Percentiles rank a stretch among this genome's conserved stretches.
Evolutionary conservation across 1,140 invertebrate species (phyloP).

Genomic region (Dolichoris vasculosae): DNA sequence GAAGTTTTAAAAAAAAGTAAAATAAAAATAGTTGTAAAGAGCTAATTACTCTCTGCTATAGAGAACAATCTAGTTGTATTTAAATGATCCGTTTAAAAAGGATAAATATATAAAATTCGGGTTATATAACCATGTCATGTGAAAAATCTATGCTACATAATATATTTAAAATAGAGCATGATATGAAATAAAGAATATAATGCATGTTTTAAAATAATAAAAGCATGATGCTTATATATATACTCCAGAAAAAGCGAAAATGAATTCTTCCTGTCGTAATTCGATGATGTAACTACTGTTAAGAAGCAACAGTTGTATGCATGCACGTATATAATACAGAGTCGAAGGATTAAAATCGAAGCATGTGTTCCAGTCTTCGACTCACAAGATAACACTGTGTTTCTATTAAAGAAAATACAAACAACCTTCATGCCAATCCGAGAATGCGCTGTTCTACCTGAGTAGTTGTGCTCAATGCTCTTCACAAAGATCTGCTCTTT

Average conservation of each 20-base stretch:
- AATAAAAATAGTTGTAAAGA: too few relatives aligned
- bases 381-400: too few relatives aligned
- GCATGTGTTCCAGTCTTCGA: too few relatives aligned
- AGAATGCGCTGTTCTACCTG: too few relatives aligned
- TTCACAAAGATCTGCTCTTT: constrained; percentile 15
- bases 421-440: constrained; percentile 55
- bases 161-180: too few relatives aligned
- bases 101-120: too few relatives aligned
- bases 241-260: constrained; percentile 11
- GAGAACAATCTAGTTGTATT: too few relatives aligned
- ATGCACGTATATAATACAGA: constrained; percentile 43
- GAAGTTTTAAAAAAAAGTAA: too few relatives aligned
- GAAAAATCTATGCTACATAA: too few relatives aligned
- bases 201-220: neutral
- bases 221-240: neutral
- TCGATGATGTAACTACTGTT: constrained; percentile 50
- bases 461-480: neutral
- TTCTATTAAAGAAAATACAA: constrained; percentile 62
- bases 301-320: constrained; percentile 47
- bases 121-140: too few relatives aligned
- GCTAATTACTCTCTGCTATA: too few relatives aligned
- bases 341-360: neutral
- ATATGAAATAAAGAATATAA: neutral
- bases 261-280: constrained; percentile 45
- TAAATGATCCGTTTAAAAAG: too few relatives aligned